A percentile compares a stretch with the other conserved stretches of the same genome.
Evolutionary conservation across 2,797 vertebrate species (phyloP).

Genomic region (Molossus alvarezi): DNA sequence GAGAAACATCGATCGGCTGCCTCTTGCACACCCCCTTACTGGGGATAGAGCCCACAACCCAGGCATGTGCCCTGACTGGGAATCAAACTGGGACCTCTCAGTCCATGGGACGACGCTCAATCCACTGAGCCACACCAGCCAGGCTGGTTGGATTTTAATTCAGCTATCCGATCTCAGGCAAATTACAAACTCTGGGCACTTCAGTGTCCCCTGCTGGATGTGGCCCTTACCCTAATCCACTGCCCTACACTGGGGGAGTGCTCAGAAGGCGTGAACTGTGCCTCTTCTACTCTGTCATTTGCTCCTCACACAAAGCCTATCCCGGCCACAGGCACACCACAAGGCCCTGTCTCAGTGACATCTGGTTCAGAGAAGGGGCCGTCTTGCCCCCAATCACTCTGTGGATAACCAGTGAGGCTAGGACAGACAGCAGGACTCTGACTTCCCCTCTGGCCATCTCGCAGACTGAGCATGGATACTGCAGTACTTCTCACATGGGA

Average conservation of each 20-base stretch:
- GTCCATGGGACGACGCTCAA: no score
- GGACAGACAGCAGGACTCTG: background rate
- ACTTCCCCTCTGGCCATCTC: background rate
- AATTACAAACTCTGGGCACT: background rate
- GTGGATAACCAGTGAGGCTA: background rate
- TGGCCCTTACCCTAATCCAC: background rate
- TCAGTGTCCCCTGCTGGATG: background rate
- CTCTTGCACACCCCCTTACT: no score
- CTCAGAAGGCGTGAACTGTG: background rate
- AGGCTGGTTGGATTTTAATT: background rate
- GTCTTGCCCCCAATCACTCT: background rate
- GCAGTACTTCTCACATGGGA: background rate
- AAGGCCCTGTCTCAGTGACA: background rate
- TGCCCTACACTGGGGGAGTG: no score
- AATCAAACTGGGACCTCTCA: no score
- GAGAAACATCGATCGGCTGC: no score
- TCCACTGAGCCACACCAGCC: no score
- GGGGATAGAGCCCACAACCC: no score
- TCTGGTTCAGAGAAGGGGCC: background rate
- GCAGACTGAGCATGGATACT: accelerated
- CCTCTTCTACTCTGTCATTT: background rate
- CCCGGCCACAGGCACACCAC: background rate
- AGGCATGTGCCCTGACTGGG: no score
- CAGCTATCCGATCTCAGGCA: background rate
- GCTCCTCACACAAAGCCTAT: background rate